Base-by-base conservation (phyloP, 2,113 vertebrate species). In the Pluvianellus socialis region DNA sequence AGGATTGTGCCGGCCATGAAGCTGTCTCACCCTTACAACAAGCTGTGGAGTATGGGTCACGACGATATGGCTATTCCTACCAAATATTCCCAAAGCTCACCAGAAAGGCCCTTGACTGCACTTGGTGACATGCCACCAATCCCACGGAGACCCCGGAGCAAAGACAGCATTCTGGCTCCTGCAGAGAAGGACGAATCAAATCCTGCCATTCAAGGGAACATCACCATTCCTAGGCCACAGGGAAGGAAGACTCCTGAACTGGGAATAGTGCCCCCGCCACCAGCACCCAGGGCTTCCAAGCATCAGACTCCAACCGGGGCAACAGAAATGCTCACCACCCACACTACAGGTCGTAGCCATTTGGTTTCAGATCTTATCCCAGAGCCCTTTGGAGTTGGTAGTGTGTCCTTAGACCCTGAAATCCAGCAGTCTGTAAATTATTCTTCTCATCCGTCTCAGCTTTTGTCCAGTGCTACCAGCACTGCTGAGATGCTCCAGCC, bases 201-300 rank as follows among this genome's bases (percentile, higher is more conserved):
- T 23, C 72, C 90, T 8, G 65, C 95, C 21, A 2, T 94, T 55
- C 98, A 96, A 19, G 96, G 98, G 38, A 99, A 97, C 95, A 99
- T 99, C 95, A 99, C 99, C 75, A 99, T 99, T 65, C 99, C 99
- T 9, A 98, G 99, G 14, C 99, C 99, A 4, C 99, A 99, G 12
- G 99, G 99, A 35, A 98, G 98, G 71, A 99, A 99, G 97, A 99
- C 99, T 3, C 99, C 99, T 0, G 99, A 99, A 73, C 97, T 99
- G 58, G 99, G 99, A 23, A 97, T 98, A 3, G 98, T 99, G 71
- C 98, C 99, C 2, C 98, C 98, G 0, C 99, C 99, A 1, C 99
- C 99, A 6, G 98, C 98, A 16, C 85, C 98, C 23, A 98, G 98
- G 38, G 96, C 96, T 1, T 73, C 97, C 72, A 99, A 98, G 96